Base-by-base conservation (phyloP, 2,113 vertebrate species). In the Athene noctua region DNA sequence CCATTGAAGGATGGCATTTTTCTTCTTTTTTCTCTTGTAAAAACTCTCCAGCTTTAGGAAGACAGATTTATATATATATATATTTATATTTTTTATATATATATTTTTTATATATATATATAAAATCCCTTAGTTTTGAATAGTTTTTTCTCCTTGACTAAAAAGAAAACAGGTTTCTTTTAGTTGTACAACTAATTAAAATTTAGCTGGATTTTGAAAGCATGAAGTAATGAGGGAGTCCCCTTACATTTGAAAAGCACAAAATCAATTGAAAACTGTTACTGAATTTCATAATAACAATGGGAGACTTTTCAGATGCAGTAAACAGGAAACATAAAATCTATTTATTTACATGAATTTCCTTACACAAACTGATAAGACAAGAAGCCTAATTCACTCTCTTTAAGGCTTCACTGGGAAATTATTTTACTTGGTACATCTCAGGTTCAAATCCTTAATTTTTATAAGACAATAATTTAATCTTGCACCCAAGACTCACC, bases 181-280 rank as follows among this genome's bases (percentile, higher is more conserved):
- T 70, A n/a, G 42, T 70, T 65, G 32, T 59, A 72, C 29, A 87
- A 75, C 67, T 82, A 80, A 46, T 90, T 70, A 27, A 84, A 96
- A 86, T 85, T 65, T 40, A 44, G 5, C 8, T 25, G 9, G 9
- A 61, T 58, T 86, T 91, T 58, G 54, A 72, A 91, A 82, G 40
- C 3, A 15, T 58, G 15, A 70, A 36, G 21, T 34, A 52, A 80
- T 17, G 44, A 84, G 25, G 6, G 5, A 81, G 14, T 21, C 10
- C 44, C 36, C 32, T 79, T 51, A 49, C 5, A 85, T 47, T 26
- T 71, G 7, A 71, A 90, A 92, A 67, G 9, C 26, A 82, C 10
- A 36, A 79, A 85, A 85, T 61, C 10, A 72, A 79, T 22, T 80
- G 16, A 52, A 80, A 86, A 61, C 25, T 30, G 15, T 67, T 70